phyloP scores from a whole-genome alignment of 2,113 vertebrate species.

The Strigops habroptila region DNA sequence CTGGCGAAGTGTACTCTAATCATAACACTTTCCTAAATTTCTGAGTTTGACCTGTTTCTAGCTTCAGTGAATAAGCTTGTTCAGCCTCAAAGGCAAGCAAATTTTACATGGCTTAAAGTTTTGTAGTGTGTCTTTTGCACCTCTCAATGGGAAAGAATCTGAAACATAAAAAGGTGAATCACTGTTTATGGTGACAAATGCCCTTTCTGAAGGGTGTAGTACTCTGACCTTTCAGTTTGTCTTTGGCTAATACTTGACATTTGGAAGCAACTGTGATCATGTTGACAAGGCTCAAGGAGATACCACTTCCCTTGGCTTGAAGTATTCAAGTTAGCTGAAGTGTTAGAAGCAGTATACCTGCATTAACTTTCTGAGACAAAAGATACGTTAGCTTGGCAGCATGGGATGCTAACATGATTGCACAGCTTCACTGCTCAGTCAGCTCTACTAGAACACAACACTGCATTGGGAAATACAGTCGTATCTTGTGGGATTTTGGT shows the following conservation, averaged over 20 bases:
- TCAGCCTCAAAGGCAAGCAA: not conserved
- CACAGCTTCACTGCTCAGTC: not conserved
- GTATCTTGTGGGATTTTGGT: not conserved
- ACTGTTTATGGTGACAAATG: not conserved
- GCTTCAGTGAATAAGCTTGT: not conserved
- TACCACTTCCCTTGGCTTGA: not conserved
- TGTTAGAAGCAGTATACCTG: not conserved
- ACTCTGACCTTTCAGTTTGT: not conserved
- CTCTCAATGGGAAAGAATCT: not conserved
- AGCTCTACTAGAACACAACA: not conserved
- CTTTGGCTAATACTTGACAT: not conserved
- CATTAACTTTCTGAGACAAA: not conserved
- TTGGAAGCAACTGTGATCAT: not conserved
- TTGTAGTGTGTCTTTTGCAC: not conserved
- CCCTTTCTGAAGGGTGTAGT: not conserved
- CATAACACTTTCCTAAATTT: not conserved
- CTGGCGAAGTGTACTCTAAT: not conserved
- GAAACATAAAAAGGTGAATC: not conserved
- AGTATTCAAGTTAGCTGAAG: not conserved
- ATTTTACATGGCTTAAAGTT: not conserved
- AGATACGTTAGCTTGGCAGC: not conserved
- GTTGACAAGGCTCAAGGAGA: not conserved
- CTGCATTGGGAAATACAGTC: not conserved
- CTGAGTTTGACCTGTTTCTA: not conserved
- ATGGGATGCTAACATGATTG: rapidly evolving